Conservation (phyloP, 2,113 vertebrate species). For the Scolopax mira region DNA sequence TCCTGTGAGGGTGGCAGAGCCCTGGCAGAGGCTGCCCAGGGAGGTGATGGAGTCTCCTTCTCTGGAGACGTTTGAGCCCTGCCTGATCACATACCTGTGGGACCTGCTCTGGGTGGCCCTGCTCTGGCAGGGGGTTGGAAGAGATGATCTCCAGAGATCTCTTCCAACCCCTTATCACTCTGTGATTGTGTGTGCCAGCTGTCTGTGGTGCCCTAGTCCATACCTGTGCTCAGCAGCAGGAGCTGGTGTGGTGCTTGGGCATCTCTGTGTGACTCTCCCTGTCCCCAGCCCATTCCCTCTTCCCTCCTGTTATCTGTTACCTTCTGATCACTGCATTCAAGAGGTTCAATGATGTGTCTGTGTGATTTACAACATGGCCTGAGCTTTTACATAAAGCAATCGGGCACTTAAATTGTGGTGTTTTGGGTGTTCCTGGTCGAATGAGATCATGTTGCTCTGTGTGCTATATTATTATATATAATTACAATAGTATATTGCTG, state of each 20-base stretch:
- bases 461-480: too few relatives aligned
- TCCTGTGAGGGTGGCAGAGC: too few relatives aligned
- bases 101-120: too few relatives aligned
- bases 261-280: neutral
- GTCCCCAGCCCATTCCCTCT: neutral
- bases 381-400: neutral
- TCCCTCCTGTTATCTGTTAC: neutral
- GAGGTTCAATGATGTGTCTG: too few relatives aligned
- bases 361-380: neutral
- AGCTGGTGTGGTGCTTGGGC: neutral
- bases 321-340: fast-evolving
- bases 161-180: too few relatives aligned
- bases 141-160: too few relatives aligned
- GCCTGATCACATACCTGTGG: too few relatives aligned
- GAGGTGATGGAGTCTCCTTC: too few relatives aligned
- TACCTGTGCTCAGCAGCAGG: neutral
- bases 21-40: too few relatives aligned
- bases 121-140: too few relatives aligned
- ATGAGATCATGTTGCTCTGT: neutral
- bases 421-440: neutral
- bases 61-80: too few relatives aligned
- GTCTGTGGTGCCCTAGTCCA: neutral
- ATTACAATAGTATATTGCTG: neutral
- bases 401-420: neutral
- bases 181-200: too few relatives aligned